phyloP scores from a whole-genome alignment of 2,797 vertebrate genomes.

The Coendou prehensilis region DNA sequence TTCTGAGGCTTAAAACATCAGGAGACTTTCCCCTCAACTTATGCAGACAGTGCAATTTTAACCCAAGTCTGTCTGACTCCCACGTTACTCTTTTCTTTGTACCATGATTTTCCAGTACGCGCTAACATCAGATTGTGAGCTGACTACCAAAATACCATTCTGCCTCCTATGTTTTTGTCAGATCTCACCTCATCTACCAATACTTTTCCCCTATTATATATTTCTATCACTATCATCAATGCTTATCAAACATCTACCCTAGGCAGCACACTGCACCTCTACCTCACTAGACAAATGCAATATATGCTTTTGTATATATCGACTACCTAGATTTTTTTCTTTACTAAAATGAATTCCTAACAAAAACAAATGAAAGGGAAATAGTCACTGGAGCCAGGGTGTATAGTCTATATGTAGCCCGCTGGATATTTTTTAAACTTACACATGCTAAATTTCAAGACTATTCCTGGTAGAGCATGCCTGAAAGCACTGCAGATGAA shows the following conservation, averaged over 20 bases:
- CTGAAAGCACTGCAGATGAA: neutral
- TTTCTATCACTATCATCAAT: neutral
- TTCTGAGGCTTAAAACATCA: neutral
- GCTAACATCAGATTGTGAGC: neutral
- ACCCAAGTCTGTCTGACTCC: neutral
- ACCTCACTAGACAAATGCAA: neutral
- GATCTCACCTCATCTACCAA: neutral
- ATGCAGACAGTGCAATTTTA: neutral
- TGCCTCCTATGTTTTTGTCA: neutral
- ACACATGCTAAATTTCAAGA: slow-evolving; percentile 1
- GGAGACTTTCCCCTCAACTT: neutral
- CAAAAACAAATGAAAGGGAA: slow-evolving; percentile 26
- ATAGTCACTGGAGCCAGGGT: neutral
- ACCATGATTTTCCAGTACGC: neutral
- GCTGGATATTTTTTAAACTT: neutral
- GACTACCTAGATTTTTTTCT: neutral
- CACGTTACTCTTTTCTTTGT: neutral
- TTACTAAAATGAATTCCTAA: slow-evolving; percentile 25
- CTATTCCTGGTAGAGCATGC: neutral
- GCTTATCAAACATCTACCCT: neutral
- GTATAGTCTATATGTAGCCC: neutral
- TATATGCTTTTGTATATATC: neutral
- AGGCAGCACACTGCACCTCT: fast-evolving
- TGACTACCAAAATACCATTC: neutral
- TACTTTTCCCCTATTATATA: neutral